These are phyloP conservation scores for Sphyrna mokarran DNA, from an alignment of 2,113 vertebrate genomes.

Conservation along the genomic window DNA sequence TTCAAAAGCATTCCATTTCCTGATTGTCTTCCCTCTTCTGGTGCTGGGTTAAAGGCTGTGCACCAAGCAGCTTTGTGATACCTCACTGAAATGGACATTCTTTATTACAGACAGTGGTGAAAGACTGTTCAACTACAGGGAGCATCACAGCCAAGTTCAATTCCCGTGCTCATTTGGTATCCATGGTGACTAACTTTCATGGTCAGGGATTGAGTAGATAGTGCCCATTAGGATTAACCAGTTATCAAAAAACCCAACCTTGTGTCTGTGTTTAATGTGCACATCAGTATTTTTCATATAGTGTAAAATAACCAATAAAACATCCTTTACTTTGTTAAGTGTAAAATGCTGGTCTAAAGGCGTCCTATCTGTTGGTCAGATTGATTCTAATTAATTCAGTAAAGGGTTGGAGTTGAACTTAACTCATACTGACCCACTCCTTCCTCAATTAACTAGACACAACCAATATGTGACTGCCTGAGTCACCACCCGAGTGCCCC, in stretches of 20 bases:
- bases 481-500: neutral
- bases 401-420: neutral
- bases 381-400: neutral
- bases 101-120: neutral
- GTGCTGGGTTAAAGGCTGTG: neutral
- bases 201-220: neutral
- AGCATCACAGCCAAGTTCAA: neutral
- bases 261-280: neutral
- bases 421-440: neutral
- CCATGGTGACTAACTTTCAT: neutral
- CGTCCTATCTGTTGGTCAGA: neutral
- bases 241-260: neutral
- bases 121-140: neutral
- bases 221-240: neutral
- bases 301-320: neutral
- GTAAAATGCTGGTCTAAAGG: neutral
- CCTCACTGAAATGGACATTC: conserved; percentile 9
- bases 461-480: neutral
- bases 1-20: neutral
- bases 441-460: neutral
- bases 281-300: neutral
- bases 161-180: neutral
- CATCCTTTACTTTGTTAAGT: neutral
- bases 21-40: neutral
- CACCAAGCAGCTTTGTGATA: neutral